Evolutionary conservation across 2,113 vertebrate species (phyloP).

Genomic region (Plecturocebus donacophilus): DNA sequence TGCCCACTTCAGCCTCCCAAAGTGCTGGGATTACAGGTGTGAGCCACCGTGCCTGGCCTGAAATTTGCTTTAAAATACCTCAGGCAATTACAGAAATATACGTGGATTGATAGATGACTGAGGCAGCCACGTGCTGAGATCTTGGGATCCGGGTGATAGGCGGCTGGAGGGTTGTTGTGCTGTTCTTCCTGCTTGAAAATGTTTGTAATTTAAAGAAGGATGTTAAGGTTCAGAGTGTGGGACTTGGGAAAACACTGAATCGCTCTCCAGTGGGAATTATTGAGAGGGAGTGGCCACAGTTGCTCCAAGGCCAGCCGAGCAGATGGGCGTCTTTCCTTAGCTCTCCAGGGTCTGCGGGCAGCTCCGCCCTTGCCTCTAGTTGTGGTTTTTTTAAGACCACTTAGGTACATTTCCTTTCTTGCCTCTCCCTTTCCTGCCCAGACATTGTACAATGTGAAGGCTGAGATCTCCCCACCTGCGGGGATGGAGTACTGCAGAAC

Average conservation of each 20-base stretch:
- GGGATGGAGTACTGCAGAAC: slow-evolving; percentile 92
- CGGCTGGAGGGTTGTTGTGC: rapidly evolving
- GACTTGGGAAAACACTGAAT: rapidly evolving
- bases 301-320: not conserved
- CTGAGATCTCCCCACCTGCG: slow-evolving; percentile 89
- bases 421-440: slow-evolving; percentile 76
- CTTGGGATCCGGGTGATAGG: not conserved
- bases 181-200: not conserved
- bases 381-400: rapidly evolving
- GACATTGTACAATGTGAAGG: slow-evolving; percentile 93
- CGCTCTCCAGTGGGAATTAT: rapidly evolving
- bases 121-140: rapidly evolving
- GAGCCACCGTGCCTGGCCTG: not conserved
- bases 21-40: too few relatives aligned
- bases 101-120: not conserved
- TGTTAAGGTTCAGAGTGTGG: not conserved
- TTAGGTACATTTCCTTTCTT: not conserved
- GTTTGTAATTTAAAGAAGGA: not conserved
- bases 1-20: too few relatives aligned
- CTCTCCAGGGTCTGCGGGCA: not conserved
- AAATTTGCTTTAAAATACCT: not conserved
- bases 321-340: not conserved
- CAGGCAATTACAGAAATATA: not conserved
- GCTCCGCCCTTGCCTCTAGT: rapidly evolving
- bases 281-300: rapidly evolving